Evolutionary conservation across 1,140 invertebrate species (phyloP).

Genomic region (Chrysomallon squamiferum): DNA sequence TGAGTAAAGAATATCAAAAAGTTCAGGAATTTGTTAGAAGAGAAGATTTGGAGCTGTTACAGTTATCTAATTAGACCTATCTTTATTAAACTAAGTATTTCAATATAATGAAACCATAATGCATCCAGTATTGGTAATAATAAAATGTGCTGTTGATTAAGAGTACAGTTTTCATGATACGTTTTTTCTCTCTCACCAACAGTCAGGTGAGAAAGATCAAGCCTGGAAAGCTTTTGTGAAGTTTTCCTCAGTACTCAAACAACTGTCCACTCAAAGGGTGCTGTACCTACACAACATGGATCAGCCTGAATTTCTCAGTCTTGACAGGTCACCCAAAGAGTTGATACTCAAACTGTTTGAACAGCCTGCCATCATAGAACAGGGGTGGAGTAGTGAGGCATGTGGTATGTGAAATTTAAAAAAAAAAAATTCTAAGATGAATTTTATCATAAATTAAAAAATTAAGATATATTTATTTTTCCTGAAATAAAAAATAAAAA

Average conservation of each 20-base stretch:
- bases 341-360: slow-evolving; percentile 47
- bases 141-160: no score
- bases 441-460: no score
- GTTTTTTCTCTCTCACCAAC: not conserved
- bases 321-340: slow-evolving; percentile 27
- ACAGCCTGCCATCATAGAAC: slow-evolving; percentile 36
- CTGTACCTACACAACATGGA: slow-evolving; percentile 37
- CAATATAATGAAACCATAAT: no score
- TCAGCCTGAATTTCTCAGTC: slow-evolving; percentile 35
- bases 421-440: not conserved
- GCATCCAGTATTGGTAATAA: no score
- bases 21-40: no score
- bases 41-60: no score
- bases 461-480: no score
- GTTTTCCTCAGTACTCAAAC: slow-evolving; percentile 36
- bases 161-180: no score
- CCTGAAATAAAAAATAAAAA: no score
- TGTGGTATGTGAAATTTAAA: not conserved
- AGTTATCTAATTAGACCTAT: no score
- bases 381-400: not conserved
- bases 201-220: slow-evolving; percentile 33
- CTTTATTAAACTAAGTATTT: no score
- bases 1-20: no score
- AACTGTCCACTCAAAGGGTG: slow-evolving; percentile 43
- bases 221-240: slow-evolving; percentile 37